Percentiles rank a stretch among this genome's conserved stretches.
These are phyloP conservation scores for Gorsachius goisagi DNA, from an alignment of 2,113 vertebrate genomes.

Conservation along the genomic window DNA sequence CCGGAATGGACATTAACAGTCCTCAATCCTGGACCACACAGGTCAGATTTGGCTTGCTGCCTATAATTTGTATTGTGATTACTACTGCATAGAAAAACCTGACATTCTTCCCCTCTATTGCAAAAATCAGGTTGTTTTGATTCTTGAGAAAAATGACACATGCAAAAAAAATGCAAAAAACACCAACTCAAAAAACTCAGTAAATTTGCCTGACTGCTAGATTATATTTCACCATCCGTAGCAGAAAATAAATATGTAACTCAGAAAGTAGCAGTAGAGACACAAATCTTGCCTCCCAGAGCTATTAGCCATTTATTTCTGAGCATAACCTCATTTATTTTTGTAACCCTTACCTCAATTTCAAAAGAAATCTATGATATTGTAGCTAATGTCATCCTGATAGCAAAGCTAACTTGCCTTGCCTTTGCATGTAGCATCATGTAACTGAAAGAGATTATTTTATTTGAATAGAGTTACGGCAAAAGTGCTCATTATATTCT, in stretches of 20 bases:
- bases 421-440: neutral
- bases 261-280: neutral
- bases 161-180: neutral
- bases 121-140: conserved; percentile 6
- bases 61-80: neutral
- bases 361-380: neutral
- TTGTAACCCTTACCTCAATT: neutral
- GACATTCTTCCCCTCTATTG: neutral
- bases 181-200: neutral
- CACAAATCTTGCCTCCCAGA: neutral
- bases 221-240: neutral
- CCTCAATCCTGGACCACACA: neutral
- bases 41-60: neutral
- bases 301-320: neutral
- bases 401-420: neutral
- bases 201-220: neutral
- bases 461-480: neutral
- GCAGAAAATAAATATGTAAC: neutral
- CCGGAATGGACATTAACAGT: neutral
- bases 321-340: conserved; percentile 8
- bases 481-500: neutral
- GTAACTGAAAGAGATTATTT: neutral
- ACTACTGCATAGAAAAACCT: neutral
- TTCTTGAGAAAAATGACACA: neutral
- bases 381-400: conserved; percentile 1